Conservation (phyloP, 1,140 invertebrate genomes). For the Protaetia brevitarsis region DNA sequence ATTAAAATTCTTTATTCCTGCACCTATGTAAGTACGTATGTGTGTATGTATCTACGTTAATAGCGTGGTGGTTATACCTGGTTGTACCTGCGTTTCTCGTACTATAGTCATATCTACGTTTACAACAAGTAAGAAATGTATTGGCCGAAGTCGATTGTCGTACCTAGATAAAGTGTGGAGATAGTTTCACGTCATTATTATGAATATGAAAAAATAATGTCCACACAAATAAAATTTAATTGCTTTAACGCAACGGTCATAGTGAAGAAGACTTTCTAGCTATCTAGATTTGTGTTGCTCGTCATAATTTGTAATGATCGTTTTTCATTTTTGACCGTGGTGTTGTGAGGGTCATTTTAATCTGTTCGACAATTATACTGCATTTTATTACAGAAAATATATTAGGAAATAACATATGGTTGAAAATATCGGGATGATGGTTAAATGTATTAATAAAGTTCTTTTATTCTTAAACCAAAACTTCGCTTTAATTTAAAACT, state of each 20-base stretch:
- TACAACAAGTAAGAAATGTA: neutral
- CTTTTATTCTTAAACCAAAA: no score
- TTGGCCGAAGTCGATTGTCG: neutral
- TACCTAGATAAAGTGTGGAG: neutral
- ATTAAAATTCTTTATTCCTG: constrained; percentile 13
- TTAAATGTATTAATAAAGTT: no score
- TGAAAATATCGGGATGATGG: no score
- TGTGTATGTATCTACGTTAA: neutral
- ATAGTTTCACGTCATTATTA: neutral
- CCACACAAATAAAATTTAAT: neutral
- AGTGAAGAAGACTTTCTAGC: neutral
- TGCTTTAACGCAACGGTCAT: constrained; percentile 1
- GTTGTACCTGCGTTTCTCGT: neutral
- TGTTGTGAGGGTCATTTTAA: no score
- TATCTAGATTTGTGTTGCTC: neutral
- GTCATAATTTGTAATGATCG: neutral
- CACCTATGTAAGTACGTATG: neutral
- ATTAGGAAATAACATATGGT: no score
- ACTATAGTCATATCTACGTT: constrained; percentile 3
- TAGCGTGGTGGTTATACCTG: neutral
- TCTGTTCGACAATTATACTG: no score
- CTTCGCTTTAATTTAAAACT: no score
- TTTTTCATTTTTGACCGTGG: neutral
- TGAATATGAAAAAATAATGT: neutral
- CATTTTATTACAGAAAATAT: no score